Percentiles rank a stretch among this genome's conserved stretches.
Conservation (phyloP, 2,888 invertebrate species). For the Lycia hirtaria region DNA sequence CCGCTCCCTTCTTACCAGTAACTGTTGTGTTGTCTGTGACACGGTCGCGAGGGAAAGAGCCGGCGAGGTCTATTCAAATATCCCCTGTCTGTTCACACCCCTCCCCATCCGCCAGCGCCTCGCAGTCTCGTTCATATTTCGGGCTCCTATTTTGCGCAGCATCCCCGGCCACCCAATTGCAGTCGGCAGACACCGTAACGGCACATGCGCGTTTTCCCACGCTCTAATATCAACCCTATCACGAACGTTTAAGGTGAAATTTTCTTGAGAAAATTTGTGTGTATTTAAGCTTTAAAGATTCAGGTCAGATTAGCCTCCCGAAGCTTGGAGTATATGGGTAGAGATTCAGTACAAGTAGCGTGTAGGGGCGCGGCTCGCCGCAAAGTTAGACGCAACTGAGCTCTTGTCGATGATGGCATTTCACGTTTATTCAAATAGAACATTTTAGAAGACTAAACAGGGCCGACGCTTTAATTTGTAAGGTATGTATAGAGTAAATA, state of each 20-base stretch:
- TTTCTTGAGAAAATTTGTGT: constrained; percentile 30
- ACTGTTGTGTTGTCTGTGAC: constrained; percentile 13
- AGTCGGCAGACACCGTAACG: constrained; percentile 79
- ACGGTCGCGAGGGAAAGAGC: constrained; percentile 70
- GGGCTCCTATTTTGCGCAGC: constrained; percentile 86
- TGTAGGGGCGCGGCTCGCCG: constrained; percentile 85
- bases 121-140: constrained; percentile 86
- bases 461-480: constrained; percentile 24
- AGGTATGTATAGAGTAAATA: constrained; percentile 59
- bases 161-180: constrained; percentile 84
- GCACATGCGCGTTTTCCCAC: constrained; percentile 48
- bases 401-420: constrained; percentile 76
- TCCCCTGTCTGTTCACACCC: constrained; percentile 81
- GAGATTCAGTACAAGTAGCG: constrained; percentile 85
- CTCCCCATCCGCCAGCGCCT: constrained; percentile 81
- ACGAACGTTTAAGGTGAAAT: constrained; percentile 36
- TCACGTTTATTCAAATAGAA: constrained; percentile 63
- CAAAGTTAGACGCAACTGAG: constrained; percentile 85
- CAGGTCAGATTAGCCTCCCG: constrained; percentile 65
- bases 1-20: constrained; percentile 52
- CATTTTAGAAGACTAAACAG: constrained; percentile 44
- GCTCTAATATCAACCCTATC: constrained; percentile 49
- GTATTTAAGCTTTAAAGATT: constrained; percentile 53
- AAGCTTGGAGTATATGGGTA: constrained; percentile 83
- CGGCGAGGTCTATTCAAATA: constrained; percentile 82